Evolutionary conservation across 2,888 invertebrate species (phyloP).

Genomic region (Peribatodes rhomboidaria): DNA sequence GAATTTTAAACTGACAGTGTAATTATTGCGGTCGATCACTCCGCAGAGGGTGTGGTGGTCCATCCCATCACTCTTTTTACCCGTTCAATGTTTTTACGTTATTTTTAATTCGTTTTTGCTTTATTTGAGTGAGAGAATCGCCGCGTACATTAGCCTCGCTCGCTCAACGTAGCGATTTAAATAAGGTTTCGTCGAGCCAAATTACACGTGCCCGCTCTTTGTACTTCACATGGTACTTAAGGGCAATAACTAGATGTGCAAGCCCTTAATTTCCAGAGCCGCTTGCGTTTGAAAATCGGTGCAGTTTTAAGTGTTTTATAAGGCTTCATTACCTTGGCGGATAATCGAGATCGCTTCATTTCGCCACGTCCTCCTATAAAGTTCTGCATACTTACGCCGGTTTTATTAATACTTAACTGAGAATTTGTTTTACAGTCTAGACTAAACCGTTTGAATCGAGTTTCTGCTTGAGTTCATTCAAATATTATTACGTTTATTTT

Average conservation of each 20-base stretch:
- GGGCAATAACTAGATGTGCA: constrained; percentile 80
- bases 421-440: constrained; percentile 18
- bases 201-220: constrained; percentile 78
- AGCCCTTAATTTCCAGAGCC: constrained; percentile 76
- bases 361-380: constrained; percentile 42
- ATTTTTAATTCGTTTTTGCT: constrained; percentile 80
- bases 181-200: constrained; percentile 82
- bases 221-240: constrained; percentile 85
- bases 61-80: constrained; percentile 78
- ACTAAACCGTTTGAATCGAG: constrained; percentile 22
- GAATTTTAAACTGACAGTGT: constrained; percentile 76
- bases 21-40: constrained; percentile 78
- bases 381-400: constrained; percentile 12
- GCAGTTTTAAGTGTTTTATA: constrained; percentile 70
- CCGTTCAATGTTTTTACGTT: constrained; percentile 79
- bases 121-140: constrained; percentile 78
- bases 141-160: constrained; percentile 74
- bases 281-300: constrained; percentile 69
- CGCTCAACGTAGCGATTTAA: constrained; percentile 73
- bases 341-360: constrained; percentile 59
- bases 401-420: constrained; percentile 14
- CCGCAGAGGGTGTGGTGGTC: constrained; percentile 74
- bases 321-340: constrained; percentile 56
- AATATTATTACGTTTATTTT: constrained; percentile 44
- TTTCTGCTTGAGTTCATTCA: constrained; percentile 45